Evolutionary conservation across 2,797 vertebrate species (phyloP).

Genomic region (Pelodytes ibericus): DNA sequence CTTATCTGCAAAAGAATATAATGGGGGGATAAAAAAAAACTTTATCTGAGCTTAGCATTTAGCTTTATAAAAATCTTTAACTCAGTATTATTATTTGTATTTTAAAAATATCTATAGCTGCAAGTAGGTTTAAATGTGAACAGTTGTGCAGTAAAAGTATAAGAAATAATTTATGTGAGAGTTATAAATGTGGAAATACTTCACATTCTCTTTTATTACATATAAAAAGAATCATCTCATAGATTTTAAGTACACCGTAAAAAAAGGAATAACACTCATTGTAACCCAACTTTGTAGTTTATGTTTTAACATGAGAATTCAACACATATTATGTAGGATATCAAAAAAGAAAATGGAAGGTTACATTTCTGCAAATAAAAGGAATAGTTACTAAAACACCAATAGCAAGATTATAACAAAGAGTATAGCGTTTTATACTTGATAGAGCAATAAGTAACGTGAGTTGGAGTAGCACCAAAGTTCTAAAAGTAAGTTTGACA

Average conservation of each 20-base stretch:
- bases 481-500: too few relatives aligned
- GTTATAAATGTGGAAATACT: neutral
- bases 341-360: neutral
- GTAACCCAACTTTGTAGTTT: neutral
- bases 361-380: neutral
- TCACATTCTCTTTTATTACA: neutral
- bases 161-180: neutral
- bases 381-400: neutral
- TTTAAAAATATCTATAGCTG: neutral
- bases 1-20: neutral
- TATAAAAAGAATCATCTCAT: neutral
- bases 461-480: too few relatives aligned
- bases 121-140: neutral
- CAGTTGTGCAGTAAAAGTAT: neutral
- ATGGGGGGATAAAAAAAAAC: neutral
- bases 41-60: neutral
- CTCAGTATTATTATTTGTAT: too few relatives aligned
- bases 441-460: too few relatives aligned
- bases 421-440: neutral
- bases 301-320: neutral
- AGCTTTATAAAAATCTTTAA: neutral
- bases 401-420: neutral
- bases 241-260: neutral
- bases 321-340: neutral
- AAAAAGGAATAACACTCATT: neutral